Conservation (phyloP, 1,140 invertebrate species). For the Drosophila repleta region DNA sequence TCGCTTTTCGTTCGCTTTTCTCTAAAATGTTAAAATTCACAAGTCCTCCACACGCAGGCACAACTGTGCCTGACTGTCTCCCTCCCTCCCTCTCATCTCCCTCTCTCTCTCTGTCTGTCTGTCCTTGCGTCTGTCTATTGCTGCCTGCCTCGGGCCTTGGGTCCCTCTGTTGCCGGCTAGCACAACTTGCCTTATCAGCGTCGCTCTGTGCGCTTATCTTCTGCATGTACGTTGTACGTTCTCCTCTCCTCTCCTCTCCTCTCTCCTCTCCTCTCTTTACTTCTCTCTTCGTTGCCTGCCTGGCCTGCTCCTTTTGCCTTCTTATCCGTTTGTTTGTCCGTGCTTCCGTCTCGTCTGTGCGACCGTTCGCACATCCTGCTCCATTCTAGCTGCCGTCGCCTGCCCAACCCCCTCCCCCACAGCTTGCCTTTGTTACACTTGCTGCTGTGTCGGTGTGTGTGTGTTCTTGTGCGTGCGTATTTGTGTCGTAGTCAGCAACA, state of each 20-base stretch:
- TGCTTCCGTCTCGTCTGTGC: slow-evolving; percentile 78
- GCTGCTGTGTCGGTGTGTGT: slow-evolving; percentile 39
- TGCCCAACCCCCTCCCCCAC: background rate
- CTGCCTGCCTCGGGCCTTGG: slow-evolving; percentile 24
- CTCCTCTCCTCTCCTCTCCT: slow-evolving; percentile 22
- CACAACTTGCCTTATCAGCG: slow-evolving; percentile 74
- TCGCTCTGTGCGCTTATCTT: slow-evolving; percentile 75
- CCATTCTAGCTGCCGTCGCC: slow-evolving; percentile 5
- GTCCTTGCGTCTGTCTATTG: slow-evolving; percentile 23
- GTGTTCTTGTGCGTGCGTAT: slow-evolving; percentile 54
- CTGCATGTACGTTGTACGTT: slow-evolving; percentile 70
- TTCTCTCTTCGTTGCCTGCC: slow-evolving; percentile 26
- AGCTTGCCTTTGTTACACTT: slow-evolving; percentile 41
- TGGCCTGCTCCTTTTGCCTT: slow-evolving; percentile 46
- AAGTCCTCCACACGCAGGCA: slow-evolving; percentile 47
- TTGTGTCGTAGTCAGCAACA: slow-evolving; percentile 60
- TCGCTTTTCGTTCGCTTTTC: slow-evolving; percentile 68
- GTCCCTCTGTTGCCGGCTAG: slow-evolving; percentile 27
- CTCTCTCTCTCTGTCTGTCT: background rate
- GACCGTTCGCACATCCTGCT: slow-evolving; percentile 78
- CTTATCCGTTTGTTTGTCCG: slow-evolving; percentile 81
- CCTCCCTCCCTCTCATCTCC: background rate
- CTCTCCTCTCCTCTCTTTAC: slow-evolving; percentile 26
- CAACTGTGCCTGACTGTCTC: slow-evolving; percentile 13
- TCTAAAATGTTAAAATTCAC: slow-evolving; percentile 83